Percentiles rank a stretch among this genome's conserved stretches.
phyloP scores from a whole-genome alignment of 2,888 invertebrate species.

The Cheilosia variabilis region DNA sequence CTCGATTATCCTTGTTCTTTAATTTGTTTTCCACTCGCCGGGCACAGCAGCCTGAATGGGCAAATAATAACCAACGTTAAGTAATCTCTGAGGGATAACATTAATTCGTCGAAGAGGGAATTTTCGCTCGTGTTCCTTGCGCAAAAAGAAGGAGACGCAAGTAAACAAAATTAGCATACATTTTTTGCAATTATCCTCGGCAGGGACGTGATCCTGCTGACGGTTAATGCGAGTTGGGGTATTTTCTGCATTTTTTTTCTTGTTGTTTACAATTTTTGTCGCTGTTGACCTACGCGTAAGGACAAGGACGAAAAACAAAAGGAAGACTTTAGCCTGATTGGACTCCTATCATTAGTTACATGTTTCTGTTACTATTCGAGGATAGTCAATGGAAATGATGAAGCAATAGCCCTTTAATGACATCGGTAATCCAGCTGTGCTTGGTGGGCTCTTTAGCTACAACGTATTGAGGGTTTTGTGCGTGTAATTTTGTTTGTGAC shows the following conservation, averaged over 20 bases:
- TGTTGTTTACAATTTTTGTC: not conserved
- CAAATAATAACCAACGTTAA: not conserved
- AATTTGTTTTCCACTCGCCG: not conserved
- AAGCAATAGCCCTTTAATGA: slow-evolving; percentile 12
- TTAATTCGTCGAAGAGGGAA: not conserved
- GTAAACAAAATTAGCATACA: slow-evolving; percentile 68
- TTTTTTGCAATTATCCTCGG: slow-evolving; percentile 63
- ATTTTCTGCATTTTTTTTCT: not conserved
- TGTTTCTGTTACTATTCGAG: slow-evolving; percentile 15
- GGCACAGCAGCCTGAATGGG: not conserved
- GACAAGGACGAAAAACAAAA: not conserved
- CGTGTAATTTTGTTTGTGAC: not conserved
- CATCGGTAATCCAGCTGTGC: slow-evolving; percentile 23
- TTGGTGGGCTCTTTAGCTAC: too few relatives aligned
- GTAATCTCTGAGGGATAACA: not conserved
- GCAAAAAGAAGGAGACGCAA: slow-evolving; percentile 9
- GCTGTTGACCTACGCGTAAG: slow-evolving; percentile 1
- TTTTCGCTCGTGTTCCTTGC: not conserved
- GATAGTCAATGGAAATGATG: slow-evolving; percentile 18
- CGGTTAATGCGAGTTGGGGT: slow-evolving; percentile 23
- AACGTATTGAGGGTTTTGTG: too few relatives aligned
- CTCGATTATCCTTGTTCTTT: not conserved
- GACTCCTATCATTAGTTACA: slow-evolving; percentile 9
- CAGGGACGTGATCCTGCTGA: slow-evolving; percentile 35
- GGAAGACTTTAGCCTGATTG: not conserved